Evolutionary conservation across 2,113 vertebrate species (phyloP).

Genomic region (Edolisoma coerulescens): DNA sequence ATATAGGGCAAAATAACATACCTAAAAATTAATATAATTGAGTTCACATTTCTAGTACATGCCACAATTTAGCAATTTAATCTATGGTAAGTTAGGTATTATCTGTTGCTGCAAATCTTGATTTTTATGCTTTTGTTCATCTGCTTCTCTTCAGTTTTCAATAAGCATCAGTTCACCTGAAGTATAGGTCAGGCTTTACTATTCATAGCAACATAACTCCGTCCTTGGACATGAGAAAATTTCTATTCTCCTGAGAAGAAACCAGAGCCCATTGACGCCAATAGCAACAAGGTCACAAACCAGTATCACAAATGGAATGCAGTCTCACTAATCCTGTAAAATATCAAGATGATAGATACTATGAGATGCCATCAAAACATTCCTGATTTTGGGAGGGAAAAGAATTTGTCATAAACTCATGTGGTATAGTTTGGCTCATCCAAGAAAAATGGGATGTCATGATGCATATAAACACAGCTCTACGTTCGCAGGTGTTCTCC

Average conservation of each 20-base stretch:
- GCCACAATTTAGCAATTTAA: not conserved
- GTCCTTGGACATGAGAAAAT: not conserved
- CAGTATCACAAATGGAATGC: not conserved
- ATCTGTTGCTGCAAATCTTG: not conserved
- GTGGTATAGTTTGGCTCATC: not conserved
- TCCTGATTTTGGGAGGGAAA: rapidly evolving
- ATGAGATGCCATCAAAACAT: not conserved
- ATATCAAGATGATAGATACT: not conserved
- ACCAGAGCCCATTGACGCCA: not conserved
- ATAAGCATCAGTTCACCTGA: not conserved
- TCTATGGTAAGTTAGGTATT: not conserved
- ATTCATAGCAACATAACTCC: not conserved
- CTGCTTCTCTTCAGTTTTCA: not conserved
- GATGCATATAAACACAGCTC: not conserved
- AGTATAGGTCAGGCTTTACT: not conserved
- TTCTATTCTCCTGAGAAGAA: not conserved
- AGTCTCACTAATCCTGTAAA: not conserved
- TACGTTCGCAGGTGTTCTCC: not conserved
- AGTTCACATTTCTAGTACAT: not conserved
- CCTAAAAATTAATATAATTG: not conserved
- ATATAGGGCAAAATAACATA: not conserved
- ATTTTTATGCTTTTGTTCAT: not conserved
- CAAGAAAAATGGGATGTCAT: not conserved
- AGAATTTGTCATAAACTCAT: not conserved
- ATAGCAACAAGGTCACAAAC: not conserved